These are phyloP conservation scores for Sylvilagus floridanus DNA, from an alignment of 2,797 vertebrate genomes.

Conservation along the genomic window DNA sequence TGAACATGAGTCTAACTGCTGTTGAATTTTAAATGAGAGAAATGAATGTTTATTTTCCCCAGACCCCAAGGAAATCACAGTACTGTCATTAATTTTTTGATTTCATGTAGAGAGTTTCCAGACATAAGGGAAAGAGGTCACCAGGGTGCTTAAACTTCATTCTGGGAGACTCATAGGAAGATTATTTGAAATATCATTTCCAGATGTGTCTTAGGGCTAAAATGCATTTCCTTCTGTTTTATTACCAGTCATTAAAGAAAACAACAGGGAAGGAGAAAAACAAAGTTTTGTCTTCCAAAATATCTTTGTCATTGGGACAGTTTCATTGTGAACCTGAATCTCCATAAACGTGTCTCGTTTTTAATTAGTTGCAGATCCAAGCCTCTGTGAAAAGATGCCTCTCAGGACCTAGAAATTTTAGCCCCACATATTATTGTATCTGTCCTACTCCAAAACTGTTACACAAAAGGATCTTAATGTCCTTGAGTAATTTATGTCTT, in stretches of 20 bases:
- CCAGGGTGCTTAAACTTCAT: constrained; percentile 61
- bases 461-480: constrained; percentile 48
- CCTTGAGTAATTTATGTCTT: constrained; percentile 59
- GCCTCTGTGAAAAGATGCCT: constrained; percentile 27
- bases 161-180: constrained; percentile 16
- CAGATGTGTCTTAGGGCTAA: constrained; percentile 72
- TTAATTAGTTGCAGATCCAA: constrained; percentile 71
- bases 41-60: constrained; percentile 48
- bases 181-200: constrained; percentile 69
- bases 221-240: constrained; percentile 75
- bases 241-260: constrained; percentile 75
- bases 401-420: constrained; percentile 36
- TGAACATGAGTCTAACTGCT: background rate
- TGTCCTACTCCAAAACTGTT: constrained; percentile 48
- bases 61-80: constrained; percentile 48
- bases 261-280: constrained; percentile 71
- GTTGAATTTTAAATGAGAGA: constrained; percentile 54
- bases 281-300: constrained; percentile 69
- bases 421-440: constrained; percentile 6
- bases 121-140: constrained; percentile 64
- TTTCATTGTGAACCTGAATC: constrained; percentile 66
- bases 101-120: constrained; percentile 69
- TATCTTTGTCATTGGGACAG: constrained; percentile 47
- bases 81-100: constrained; percentile 60
- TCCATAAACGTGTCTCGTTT: constrained; percentile 44